Percentiles rank a stretch among this genome's conserved stretches.
Conservation (phyloP, 2,113 vertebrate species). For the Cephalopholis sonnerati region DNA sequence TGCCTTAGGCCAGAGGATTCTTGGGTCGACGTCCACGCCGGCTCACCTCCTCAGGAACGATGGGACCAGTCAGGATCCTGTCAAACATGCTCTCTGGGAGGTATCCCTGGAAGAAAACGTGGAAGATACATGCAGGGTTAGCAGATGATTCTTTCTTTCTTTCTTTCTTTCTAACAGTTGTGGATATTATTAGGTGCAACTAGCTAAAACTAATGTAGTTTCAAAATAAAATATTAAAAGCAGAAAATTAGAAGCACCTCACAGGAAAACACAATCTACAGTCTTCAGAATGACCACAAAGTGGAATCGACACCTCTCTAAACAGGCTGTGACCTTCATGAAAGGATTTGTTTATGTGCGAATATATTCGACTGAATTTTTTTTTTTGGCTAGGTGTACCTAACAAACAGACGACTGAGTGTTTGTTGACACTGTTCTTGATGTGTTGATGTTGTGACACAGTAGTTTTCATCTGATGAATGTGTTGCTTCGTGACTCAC, state of each 20-base stretch:
- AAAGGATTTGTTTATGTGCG: neutral
- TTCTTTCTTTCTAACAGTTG: too few relatives aligned
- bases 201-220: neutral
- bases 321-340: neutral
- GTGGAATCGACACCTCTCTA: neutral
- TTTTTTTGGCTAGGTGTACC: too few relatives aligned
- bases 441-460: neutral
- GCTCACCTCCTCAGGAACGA: slow-evolving; percentile 97
- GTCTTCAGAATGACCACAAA: too few relatives aligned
- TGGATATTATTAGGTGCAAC: too few relatives aligned
- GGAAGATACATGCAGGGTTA: neutral
- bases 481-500: slow-evolving; percentile 71
- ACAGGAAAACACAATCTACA: too few relatives aligned
- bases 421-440: neutral
- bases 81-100: slow-evolving; percentile 98
- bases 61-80: slow-evolving; percentile 96
- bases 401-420: neutral
- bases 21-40: slow-evolving; percentile 95
- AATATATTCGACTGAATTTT: neutral
- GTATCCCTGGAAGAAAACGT: slow-evolving; percentile 88
- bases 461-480: neutral
- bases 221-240: too few relatives aligned
- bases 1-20: slow-evolving; percentile 91
- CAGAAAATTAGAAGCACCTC: too few relatives aligned
- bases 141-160: neutral